These are phyloP conservation scores for Ephestia elutella DNA, from an alignment of 1,140 invertebrate genomes.

Conservation along the genomic window DNA sequence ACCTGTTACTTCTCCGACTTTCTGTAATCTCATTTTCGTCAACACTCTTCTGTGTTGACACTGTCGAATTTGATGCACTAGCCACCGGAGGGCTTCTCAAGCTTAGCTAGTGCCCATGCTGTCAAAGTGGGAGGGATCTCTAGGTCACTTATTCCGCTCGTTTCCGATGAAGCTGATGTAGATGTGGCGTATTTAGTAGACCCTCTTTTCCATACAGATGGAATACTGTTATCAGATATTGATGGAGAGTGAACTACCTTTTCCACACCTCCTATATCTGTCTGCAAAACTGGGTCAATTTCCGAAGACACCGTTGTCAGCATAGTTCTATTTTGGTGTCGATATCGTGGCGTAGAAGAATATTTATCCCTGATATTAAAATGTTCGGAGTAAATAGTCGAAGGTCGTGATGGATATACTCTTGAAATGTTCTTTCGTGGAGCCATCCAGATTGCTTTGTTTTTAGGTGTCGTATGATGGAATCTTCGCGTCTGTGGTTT, in stretches of 20 bases:
- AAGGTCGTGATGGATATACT: conserved; percentile 31
- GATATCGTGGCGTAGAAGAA: conserved; percentile 25
- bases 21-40: conserved; percentile 65
- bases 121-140: conserved; percentile 63
- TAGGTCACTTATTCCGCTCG: conserved; percentile 36
- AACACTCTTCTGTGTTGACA: conserved; percentile 42
- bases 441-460: conserved; percentile 59
- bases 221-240: conserved; percentile 62
- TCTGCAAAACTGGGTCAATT: conserved; percentile 61
- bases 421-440: conserved; percentile 50
- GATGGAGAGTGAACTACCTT: conserved; percentile 59
- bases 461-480: conserved; percentile 53
- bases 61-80: conserved; percentile 34
- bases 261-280: conserved; percentile 48
- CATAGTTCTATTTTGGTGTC: conserved; percentile 28
- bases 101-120: conserved; percentile 60
- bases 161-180: conserved; percentile 35
- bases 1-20: conserved; percentile 56
- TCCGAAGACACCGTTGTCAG: conserved; percentile 60
- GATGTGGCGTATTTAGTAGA: conserved; percentile 51
- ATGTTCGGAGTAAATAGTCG: conserved; percentile 64
- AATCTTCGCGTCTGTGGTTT: conserved; percentile 46
- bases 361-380: conserved; percentile 63
- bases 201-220: conserved; percentile 58
- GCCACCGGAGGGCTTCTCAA: conserved; percentile 48